Percentiles rank a stretch among this genome's conserved stretches.
Evolutionary conservation across 2,113 vertebrate genomes (phyloP).

Genomic region (Albula goreensis): DNA sequence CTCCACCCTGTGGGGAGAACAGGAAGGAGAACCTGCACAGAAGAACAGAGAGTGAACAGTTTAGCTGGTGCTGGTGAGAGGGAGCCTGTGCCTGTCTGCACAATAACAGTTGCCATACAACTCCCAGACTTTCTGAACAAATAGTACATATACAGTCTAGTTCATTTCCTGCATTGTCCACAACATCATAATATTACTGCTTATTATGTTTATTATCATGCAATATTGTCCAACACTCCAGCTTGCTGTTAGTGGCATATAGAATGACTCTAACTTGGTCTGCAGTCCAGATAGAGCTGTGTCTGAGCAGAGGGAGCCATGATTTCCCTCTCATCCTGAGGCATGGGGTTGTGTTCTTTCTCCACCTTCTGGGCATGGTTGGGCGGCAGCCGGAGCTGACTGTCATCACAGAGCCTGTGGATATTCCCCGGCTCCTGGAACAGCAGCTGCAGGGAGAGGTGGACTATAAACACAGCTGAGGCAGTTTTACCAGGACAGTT

Average conservation of each 20-base stretch:
- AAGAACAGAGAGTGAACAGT: neutral
- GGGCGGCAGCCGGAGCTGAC: neutral
- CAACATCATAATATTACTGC: neutral
- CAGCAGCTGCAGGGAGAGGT: slow-evolving; percentile 3
- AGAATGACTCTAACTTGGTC: neutral
- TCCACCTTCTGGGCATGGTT: neutral
- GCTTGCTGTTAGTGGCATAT: neutral
- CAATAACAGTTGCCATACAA: neutral
- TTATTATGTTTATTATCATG: neutral
- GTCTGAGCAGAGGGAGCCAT: neutral
- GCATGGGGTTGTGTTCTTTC: neutral
- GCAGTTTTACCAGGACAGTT: neutral
- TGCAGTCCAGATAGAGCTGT: neutral
- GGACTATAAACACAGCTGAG: neutral
- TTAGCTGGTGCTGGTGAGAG: too few species aligned
- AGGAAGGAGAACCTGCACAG: neutral
- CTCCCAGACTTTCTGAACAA: neutral
- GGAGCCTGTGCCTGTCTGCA: neutral
- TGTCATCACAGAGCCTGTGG: neutral
- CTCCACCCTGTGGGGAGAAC: neutral
- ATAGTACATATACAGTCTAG: neutral
- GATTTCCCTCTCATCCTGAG: neutral
- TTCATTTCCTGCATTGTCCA: neutral
- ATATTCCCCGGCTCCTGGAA: neutral
- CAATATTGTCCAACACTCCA: neutral